phyloP scores from a whole-genome alignment of 2,797 vertebrate species.

The Petrocephalus sullivani region DNA sequence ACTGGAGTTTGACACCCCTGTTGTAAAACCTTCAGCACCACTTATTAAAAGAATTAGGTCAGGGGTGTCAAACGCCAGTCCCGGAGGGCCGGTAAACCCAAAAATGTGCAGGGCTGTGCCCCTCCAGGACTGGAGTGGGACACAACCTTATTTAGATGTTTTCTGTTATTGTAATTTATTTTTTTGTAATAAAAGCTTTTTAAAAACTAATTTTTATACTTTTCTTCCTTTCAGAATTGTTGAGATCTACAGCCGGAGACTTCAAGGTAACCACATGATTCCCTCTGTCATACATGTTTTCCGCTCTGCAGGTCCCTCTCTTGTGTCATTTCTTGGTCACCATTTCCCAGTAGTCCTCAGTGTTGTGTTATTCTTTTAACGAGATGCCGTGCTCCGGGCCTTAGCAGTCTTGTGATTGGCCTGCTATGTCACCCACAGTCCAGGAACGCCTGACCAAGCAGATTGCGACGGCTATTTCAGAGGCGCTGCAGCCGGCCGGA shows the following conservation, averaged over 20 bases:
- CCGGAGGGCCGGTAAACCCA: too few species aligned
- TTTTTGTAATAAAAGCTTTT: neutral
- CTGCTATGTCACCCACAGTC: conserved; percentile 49
- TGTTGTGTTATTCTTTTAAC: neutral
- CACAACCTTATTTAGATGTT: too few species aligned
- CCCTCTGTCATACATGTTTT: neutral
- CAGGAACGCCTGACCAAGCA: conserved; percentile 77
- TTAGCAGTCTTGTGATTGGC: neutral
- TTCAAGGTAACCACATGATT: conserved; percentile 64
- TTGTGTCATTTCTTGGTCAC: neutral
- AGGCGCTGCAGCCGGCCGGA: conserved; percentile 69
- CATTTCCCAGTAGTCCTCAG: neutral
- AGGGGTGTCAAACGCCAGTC: too few species aligned
- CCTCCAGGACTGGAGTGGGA: too few species aligned
- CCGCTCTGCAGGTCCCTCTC: neutral
- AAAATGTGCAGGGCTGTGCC: too few species aligned
- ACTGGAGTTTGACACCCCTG: too few species aligned
- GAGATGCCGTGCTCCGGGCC: neutral
- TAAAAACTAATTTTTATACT: neutral
- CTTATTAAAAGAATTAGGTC: too few species aligned
- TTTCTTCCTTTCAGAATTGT: conserved; percentile 64
- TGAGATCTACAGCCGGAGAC: conserved; percentile 75
- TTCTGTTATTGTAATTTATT: too few species aligned
- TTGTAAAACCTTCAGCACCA: too few species aligned
- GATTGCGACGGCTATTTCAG: conserved; percentile 65